Conservation (phyloP, 2,797 vertebrate species). For the Sciurus vulgaris region DNA sequence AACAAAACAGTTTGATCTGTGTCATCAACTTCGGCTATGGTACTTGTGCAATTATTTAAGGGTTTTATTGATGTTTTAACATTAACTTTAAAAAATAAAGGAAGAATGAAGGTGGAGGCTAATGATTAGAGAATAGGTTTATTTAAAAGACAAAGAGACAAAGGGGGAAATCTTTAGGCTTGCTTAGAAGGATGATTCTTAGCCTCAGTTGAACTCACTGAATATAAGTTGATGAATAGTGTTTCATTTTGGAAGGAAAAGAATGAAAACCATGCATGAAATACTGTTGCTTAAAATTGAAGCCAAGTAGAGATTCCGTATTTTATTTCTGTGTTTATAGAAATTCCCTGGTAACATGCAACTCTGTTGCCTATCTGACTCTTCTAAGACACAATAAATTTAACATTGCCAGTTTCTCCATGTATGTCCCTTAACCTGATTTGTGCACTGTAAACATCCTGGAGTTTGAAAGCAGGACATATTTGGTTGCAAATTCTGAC, state of each 20-base stretch:
- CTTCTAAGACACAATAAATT: background rate
- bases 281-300: background rate
- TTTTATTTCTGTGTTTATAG: background rate
- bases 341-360: background rate
- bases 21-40: background rate
- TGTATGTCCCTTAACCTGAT: background rate
- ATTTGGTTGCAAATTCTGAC: background rate
- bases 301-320: background rate
- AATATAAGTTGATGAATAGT: background rate
- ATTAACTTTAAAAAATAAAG: background rate
- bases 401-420: background rate
- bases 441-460: background rate
- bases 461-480: background rate
- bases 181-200: background rate
- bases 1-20: background rate
- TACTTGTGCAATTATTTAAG: background rate
- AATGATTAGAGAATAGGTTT: background rate
- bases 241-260: slow-evolving; percentile 35
- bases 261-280: background rate
- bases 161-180: background rate
- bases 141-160: background rate
- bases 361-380: background rate
- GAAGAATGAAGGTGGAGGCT: background rate
- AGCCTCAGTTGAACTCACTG: background rate
- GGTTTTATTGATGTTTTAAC: background rate